Conservation (phyloP, 2,113 vertebrate genomes). For the Gopherus flavomarginatus region DNA sequence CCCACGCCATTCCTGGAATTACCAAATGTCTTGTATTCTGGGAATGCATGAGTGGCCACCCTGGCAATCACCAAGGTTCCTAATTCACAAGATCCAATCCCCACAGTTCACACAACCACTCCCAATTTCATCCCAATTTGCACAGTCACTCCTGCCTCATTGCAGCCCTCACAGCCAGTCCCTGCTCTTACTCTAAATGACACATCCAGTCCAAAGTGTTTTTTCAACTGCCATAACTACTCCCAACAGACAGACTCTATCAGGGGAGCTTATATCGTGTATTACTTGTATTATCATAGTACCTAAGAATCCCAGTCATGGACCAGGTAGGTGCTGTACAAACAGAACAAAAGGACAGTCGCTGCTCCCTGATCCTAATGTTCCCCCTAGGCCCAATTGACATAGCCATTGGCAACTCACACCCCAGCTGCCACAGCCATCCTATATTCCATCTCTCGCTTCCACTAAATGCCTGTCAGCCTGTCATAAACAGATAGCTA, state of each 20-base stretch:
- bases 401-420: background rate
- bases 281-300: no score
- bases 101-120: background rate
- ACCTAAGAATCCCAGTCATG: background rate
- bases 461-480: background rate
- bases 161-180: fast-evolving
- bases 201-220: background rate
- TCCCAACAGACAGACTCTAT: background rate
- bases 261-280: no score
- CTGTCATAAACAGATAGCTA: no score
- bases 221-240: background rate
- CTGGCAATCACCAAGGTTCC: background rate
- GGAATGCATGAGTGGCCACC: no score
- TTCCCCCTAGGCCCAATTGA: background rate
- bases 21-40: background rate
- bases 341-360: background rate
- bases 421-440: no score
- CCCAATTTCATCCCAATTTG: background rate
- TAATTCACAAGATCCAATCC: background rate
- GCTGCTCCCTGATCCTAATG: background rate
- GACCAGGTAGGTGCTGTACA: background rate
- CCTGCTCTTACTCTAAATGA: fast-evolving
- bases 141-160: background rate
- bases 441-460: background rate
- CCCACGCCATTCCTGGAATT: background rate